Conservation (phyloP, 2,888 invertebrate genomes). For the Harpagoxenus sublaevis region DNA sequence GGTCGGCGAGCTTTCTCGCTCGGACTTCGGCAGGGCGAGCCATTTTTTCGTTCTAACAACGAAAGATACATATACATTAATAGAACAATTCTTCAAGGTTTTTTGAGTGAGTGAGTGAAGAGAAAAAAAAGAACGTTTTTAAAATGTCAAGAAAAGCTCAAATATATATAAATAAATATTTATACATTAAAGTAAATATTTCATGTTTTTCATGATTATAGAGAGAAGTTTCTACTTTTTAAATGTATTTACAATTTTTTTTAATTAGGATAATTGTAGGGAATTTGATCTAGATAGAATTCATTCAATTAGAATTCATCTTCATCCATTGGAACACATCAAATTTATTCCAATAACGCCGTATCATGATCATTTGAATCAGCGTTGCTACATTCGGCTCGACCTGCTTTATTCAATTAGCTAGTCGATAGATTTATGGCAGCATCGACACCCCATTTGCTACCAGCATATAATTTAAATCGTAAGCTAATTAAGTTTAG, state of each 20-base stretch:
- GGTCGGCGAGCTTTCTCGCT: conserved; percentile 87
- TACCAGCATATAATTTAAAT: conserved; percentile 26
- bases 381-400: not conserved
- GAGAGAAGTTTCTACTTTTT: not conserved
- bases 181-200: not conserved
- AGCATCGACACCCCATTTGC: not conserved
- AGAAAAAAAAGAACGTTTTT: too few species aligned
- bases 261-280: not conserved
- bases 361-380: conserved; percentile 15
- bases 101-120: too few species aligned
- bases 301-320: not conserved
- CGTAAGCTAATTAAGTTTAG: conserved; percentile 6
- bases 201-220: not conserved
- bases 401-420: conserved; percentile 31
- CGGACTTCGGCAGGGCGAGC: conserved; percentile 85
- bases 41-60: conserved; percentile 80
- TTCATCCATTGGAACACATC: not conserved
- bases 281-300: not conserved
- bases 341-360: not conserved
- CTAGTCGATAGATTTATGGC: not conserved
- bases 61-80: not conserved
- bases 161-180: not conserved
- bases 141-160: not conserved
- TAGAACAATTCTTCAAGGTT: not conserved
- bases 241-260: not conserved